These are phyloP conservation scores for Carabus problematicus DNA, from an alignment of 2,888 invertebrate species.

Conservation along the genomic window DNA sequence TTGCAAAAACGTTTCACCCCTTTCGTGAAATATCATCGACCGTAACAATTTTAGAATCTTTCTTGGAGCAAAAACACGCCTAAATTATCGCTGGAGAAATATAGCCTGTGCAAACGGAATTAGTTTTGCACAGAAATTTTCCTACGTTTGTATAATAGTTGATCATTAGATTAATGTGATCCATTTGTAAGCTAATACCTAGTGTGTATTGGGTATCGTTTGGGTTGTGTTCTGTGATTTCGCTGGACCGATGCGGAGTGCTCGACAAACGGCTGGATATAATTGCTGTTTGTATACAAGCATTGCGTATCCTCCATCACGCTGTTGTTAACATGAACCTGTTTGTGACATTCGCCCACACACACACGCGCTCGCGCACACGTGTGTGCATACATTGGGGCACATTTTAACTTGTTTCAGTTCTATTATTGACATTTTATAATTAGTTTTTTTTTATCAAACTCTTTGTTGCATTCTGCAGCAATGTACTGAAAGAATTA, in stretches of 20 bases:
- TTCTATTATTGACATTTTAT: too few relatives aligned
- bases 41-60: too few relatives aligned
- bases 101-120: background rate
- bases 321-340: background rate
- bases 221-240: background rate
- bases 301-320: constrained; percentile 20
- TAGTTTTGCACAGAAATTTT: background rate
- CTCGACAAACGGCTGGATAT: constrained; percentile 15
- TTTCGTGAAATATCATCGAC: too few relatives aligned
- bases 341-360: background rate
- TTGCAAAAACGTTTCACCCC: too few relatives aligned
- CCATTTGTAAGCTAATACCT: background rate
- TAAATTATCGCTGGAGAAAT: background rate
- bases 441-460: too few relatives aligned
- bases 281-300: constrained; percentile 33
- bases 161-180: constrained; percentile 5
- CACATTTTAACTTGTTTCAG: too few relatives aligned
- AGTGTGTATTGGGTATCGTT: background rate
- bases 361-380: too few relatives aligned
- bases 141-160: background rate
- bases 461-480: too few relatives aligned
- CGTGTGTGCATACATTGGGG: too few relatives aligned
- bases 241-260: background rate
- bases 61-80: background rate
- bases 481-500: too few relatives aligned